Percentiles rank a stretch among this genome's conserved stretches.
phyloP scores from a whole-genome alignment of 2,797 vertebrate species.

The Spheniscus humboldti region DNA sequence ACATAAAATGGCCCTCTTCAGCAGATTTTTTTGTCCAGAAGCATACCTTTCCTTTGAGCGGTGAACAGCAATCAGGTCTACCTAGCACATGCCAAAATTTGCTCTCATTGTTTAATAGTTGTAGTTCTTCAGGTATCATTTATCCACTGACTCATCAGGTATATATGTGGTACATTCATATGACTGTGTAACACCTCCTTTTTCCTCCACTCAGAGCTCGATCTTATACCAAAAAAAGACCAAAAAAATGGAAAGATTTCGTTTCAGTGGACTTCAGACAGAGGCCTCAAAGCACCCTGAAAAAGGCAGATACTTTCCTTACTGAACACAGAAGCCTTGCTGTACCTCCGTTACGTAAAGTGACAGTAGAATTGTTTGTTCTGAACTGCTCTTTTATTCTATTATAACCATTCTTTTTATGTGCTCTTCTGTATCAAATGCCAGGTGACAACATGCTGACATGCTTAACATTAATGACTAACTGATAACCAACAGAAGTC shows the following conservation, averaged over 20 bases:
- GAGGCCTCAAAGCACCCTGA: not conserved
- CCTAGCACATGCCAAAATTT: not conserved
- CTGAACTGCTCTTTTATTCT: not conserved
- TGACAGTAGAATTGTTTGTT: not conserved
- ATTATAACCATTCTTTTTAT: not conserved
- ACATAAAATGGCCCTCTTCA: not conserved
- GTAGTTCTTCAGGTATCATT: not conserved
- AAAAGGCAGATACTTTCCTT: not conserved
- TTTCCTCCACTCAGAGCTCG: not conserved
- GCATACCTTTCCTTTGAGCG: not conserved
- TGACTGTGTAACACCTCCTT: rapidly evolving
- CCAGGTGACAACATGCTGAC: not conserved
- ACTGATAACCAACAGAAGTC: not conserved
- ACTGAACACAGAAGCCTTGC: not conserved
- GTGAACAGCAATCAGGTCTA: not conserved
- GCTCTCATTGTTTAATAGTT: not conserved
- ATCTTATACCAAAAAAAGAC: not conserved
- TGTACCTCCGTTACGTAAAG: not conserved
- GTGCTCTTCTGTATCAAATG: not conserved
- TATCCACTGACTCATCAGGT: not conserved
- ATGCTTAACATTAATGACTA: slow-evolving; percentile 5
- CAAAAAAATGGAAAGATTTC: not conserved
- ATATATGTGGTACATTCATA: not conserved
- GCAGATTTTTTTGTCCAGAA: not conserved
- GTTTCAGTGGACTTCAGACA: not conserved